Evolutionary conservation across 1,140 invertebrate species (phyloP).

Genomic region (Heliconius himera): DNA sequence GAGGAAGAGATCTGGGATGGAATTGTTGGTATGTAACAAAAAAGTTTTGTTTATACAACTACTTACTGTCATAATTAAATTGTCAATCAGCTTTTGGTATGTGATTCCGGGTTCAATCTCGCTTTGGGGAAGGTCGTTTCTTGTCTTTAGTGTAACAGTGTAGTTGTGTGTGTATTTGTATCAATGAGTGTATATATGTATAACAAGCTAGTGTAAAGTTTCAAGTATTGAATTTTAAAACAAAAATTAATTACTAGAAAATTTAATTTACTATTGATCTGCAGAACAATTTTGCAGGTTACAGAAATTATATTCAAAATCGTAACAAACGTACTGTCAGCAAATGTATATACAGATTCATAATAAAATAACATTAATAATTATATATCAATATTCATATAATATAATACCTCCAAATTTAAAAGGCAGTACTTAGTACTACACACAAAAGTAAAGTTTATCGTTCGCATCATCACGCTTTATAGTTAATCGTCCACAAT

Average conservation of each 20-base stretch:
- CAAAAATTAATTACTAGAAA: too few species aligned
- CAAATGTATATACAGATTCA: too few species aligned
- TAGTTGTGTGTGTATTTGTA: background rate
- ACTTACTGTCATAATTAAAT: conserved; percentile 17
- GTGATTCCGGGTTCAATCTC: conserved; percentile 38
- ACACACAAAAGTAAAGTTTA: conserved; percentile 22
- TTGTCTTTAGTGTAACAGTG: background rate
- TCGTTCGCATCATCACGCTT: conserved; percentile 40
- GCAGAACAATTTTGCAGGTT: too few species aligned
- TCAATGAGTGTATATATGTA: background rate
- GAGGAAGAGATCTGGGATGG: conserved; percentile 22
- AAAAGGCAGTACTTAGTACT: background rate
- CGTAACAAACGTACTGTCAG: too few species aligned
- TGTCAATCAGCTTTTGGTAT: conserved; percentile 23
- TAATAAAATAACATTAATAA: too few species aligned
- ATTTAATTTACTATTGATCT: too few species aligned
- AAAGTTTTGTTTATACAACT: conserved; percentile 16
- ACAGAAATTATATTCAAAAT: too few species aligned
- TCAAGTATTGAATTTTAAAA: too few species aligned
- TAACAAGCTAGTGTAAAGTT: too few species aligned
- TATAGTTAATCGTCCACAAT: conserved; percentile 59
- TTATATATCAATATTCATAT: background rate
- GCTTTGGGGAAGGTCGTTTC: conserved; percentile 35
- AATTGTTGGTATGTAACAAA: conserved; percentile 14
- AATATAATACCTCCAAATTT: background rate